Conservation (phyloP, 2,797 vertebrate species). For the Gadopsis marmoratus region DNA sequence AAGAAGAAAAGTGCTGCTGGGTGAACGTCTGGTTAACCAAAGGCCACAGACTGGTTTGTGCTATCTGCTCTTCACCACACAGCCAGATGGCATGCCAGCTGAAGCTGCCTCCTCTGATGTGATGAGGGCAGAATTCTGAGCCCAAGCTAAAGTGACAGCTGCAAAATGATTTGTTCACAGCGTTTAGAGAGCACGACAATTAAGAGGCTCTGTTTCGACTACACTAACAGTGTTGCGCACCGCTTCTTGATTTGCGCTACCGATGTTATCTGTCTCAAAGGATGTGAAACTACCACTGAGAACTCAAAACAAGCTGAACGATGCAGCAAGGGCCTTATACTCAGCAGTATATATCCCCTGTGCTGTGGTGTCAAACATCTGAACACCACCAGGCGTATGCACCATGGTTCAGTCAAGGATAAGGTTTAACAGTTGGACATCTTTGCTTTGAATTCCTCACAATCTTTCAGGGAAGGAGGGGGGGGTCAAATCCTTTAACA, state of each 20-base stretch:
- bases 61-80: constrained; percentile 77
- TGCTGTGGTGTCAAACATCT: constrained; percentile 73
- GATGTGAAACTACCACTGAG: constrained; percentile 11
- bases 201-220: constrained; percentile 30
- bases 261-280: constrained; percentile 5
- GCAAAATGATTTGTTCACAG: constrained; percentile 57
- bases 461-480: constrained; percentile 62
- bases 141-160: constrained; percentile 41
- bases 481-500: constrained; percentile 63
- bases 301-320: constrained; percentile 42
- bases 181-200: constrained; percentile 18
- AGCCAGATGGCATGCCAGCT: constrained; percentile 55
- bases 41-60: constrained; percentile 77
- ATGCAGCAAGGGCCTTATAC: constrained; percentile 36
- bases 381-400: constrained; percentile 57
- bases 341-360: constrained; percentile 45
- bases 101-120: constrained; percentile 67
- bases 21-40: constrained; percentile 81
- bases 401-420: constrained; percentile 70
- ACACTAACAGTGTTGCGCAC: neutral
- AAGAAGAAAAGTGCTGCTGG: constrained; percentile 49
- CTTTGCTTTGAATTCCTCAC: constrained; percentile 70
- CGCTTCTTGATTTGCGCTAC: neutral
- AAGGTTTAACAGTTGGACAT: constrained; percentile 75
- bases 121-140: constrained; percentile 48